Percentiles rank a stretch among this genome's conserved stretches.
Evolutionary conservation across 2,888 invertebrate species (phyloP).

Genomic region (Cephonodes hylas): DNA sequence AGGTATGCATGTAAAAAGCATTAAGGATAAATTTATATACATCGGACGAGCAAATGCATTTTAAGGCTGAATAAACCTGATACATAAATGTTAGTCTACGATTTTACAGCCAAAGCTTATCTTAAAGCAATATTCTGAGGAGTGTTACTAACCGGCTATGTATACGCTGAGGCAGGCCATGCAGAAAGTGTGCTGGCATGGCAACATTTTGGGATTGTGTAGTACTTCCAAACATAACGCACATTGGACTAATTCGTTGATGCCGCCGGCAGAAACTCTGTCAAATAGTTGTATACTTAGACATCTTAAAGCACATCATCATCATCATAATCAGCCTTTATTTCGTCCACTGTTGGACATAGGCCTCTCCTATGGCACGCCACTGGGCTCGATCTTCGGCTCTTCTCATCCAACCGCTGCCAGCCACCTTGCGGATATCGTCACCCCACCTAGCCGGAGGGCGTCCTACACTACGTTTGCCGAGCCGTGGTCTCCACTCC

Average conservation of each 20-base stretch:
- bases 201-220: conserved; percentile 82
- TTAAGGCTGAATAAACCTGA: not conserved
- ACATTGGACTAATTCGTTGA: conserved; percentile 83
- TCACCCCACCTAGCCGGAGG: no score
- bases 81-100: not conserved
- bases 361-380: no score
- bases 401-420: no score
- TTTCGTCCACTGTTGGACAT: no score
- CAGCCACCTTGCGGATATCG: no score
- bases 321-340: no score
- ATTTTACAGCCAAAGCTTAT: not conserved
- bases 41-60: not conserved
- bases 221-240: conserved; percentile 81
- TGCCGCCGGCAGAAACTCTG: conserved; percentile 65
- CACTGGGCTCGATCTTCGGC: no score
- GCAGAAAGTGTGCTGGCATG: conserved; percentile 86
- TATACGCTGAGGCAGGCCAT: conserved; percentile 79
- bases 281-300: not conserved
- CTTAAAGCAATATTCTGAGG: not conserved
- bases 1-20: no score
- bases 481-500: no score
- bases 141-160: conserved; percentile 47
- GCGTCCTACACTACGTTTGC: no score
- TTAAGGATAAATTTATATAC: no score
- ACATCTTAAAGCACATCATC: not conserved